Evolutionary conservation across 2,888 invertebrate genomes (phyloP).

Genomic region (Drosophila emarginata): DNA sequence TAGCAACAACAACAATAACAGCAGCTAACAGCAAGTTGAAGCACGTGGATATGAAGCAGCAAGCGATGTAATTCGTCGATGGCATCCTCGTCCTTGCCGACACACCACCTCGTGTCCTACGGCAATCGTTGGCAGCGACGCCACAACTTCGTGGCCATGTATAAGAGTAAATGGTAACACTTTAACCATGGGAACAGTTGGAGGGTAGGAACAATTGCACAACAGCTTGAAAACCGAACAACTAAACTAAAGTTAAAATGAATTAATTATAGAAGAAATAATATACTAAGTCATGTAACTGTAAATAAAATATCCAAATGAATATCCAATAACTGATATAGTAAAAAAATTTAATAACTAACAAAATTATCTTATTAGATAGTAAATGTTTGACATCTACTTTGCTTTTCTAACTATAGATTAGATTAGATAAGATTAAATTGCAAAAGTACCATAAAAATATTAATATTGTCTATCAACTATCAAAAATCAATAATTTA

Average conservation of each 20-base stretch:
- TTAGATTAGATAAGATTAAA: no score
- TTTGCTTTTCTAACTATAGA: no score
- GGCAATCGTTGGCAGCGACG: slow-evolving; percentile 68
- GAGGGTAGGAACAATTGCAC: slow-evolving; percentile 32
- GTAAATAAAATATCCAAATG: no score
- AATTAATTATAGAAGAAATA: no score
- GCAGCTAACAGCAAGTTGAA: not conserved
- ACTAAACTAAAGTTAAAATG: not conserved
- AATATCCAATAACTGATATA: no score
- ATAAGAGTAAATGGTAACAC: slow-evolving; percentile 12
- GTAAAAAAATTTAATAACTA: no score
- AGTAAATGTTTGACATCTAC: no score
- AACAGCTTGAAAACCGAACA: not conserved
- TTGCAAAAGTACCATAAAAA: no score
- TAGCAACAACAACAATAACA: not conserved
- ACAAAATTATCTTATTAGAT: no score
- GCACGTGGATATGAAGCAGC: slow-evolving; percentile 49
- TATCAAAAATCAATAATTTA: no score
- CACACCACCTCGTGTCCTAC: slow-evolving; percentile 39
- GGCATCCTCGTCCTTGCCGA: slow-evolving; percentile 37
- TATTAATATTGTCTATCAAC: no score
- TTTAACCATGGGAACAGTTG: slow-evolving; percentile 15
- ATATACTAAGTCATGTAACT: no score
- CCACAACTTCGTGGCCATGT: slow-evolving; percentile 29
- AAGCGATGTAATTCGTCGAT: slow-evolving; percentile 75